Base-by-base conservation (phyloP, 2,888 invertebrate genomes). In the Phoenoteleia sp. region DNA sequence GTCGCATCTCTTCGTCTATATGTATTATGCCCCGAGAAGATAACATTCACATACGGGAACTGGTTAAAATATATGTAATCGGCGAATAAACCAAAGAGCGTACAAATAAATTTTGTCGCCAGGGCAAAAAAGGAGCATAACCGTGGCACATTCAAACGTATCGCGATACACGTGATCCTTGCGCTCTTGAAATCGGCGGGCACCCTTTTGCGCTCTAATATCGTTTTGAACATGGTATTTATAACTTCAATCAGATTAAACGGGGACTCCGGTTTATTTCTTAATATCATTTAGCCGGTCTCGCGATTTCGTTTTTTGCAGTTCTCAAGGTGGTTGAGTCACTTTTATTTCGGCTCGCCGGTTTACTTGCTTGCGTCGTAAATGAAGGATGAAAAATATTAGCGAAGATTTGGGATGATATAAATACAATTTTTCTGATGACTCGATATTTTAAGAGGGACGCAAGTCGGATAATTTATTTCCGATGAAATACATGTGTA, bases 1-100 rank as follows among this genome's bases (percentile, higher is more conserved):
- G 74, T 54, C 56, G 79, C 79, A 36, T 79, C 60, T 67, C 49
- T n/a, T 49, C 69, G 77, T 83, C 79, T 83, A 39, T 69, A 79
- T 62, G 79, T 56, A 77, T 83, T 79, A 74, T 77, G 49, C 47
- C 15, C 15, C 52, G 49, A 67, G 45, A 67, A 79, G 83, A 79
- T 83, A 83, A 83, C 74, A 83, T 79, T 79, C 67, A 66, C 56
- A 60, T 69, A 19, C 66, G 60, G 52, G 17, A 69, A 60, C 62
- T 62, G 45, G 36, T 67, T 67, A 49, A 67, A 74, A 62, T 79
- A 54, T 75, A 29, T 54, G 33, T 62, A 71, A 71, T 62, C 42
- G 49, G 17, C 29, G 21, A 27, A 36, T 62, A 56, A 45, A 29
- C 25, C 33, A 42, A 47, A 15, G 13, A 42, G 42, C 23, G 60